Evolutionary conservation across 2,797 vertebrate genomes (phyloP), one percentile per base, ranked within the genome.

Genomic region (Miichthys miiuy): DNA sequence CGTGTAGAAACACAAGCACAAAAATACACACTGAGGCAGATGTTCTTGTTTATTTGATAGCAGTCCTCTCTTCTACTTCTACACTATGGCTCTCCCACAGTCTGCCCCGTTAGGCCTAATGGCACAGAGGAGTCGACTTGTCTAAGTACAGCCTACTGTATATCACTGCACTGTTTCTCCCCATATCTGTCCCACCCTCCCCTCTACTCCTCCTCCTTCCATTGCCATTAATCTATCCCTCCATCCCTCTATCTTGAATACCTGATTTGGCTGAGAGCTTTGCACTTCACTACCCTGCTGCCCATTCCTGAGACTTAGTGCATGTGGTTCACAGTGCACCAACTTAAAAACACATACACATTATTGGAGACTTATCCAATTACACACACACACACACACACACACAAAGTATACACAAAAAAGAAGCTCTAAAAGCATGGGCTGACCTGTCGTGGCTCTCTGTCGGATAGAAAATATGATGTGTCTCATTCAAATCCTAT

Each of bases 221-320:
- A 30, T 76, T 61, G 69, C 85, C 91, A 92, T 92, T 92, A 91
- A 91, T 93, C 86, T 83, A 82, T 77, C 82, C 79, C 68, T 82
- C 83, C 87, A 89, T 90, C 83, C 81, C 75, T 83, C 82, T 79
- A 86, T 90, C 88, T 89, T 81, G 84, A 92, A 91, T 88, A 88
- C 89, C 84, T 90, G 87, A 92, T 93, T 91, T 88, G 79, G 87
- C 82, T 91, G 90, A 92, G 90, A 92, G 91, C 88, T 89, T 91
- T 91, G 83, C 90, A 92, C 88, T 91, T 89, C 80, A 78, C 79
- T 84, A 48, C 68, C 21, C 83, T 50, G 72, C 84, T 84, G 79
- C 75, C 60, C 27, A 23, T 77, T 90, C 82, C 80, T 58, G 52
- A 83, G 79, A 75, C 85, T 79, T 60, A 60, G 80, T 82, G 75